Evolutionary conservation across 2,113 vertebrate genomes (phyloP).

Genomic region (Phalacrocorax carbo): DNA sequence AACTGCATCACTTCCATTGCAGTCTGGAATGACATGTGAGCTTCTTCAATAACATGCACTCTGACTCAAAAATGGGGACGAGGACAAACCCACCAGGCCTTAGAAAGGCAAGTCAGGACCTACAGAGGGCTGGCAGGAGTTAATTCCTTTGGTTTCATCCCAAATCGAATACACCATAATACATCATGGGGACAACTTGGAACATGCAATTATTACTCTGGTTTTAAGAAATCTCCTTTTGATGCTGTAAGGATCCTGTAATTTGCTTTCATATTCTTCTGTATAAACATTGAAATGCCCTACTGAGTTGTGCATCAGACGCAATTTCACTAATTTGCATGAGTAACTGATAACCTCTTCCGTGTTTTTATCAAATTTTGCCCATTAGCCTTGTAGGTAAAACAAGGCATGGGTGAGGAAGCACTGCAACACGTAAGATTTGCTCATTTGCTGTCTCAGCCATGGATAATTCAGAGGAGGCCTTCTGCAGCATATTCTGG

Average conservation of each 20-base stretch:
- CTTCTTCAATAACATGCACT: background rate
- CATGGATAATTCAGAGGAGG: background rate
- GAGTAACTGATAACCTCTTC: background rate
- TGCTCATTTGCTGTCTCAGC: background rate
- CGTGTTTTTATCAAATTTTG: background rate
- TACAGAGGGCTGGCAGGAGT: background rate
- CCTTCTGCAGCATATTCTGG: background rate
- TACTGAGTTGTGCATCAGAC: background rate
- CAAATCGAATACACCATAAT: background rate
- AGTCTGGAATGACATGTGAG: slow-evolving; percentile 69
- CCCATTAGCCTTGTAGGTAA: background rate
- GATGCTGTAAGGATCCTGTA: background rate
- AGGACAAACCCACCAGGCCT: background rate
- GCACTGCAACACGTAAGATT: background rate
- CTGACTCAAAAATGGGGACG: background rate
- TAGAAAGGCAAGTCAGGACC: background rate
- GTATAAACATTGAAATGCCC: background rate
- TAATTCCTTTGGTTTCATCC: background rate
- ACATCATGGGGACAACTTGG: background rate
- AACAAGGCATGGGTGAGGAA: background rate
- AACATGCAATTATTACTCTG: background rate
- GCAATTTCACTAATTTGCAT: background rate
- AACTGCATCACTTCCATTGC: slow-evolving; percentile 96
- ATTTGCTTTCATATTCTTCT: background rate
- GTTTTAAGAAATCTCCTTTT: background rate